Evolutionary conservation across 2,113 vertebrate species (phyloP).

Genomic region (Podocnemis expansa): DNA sequence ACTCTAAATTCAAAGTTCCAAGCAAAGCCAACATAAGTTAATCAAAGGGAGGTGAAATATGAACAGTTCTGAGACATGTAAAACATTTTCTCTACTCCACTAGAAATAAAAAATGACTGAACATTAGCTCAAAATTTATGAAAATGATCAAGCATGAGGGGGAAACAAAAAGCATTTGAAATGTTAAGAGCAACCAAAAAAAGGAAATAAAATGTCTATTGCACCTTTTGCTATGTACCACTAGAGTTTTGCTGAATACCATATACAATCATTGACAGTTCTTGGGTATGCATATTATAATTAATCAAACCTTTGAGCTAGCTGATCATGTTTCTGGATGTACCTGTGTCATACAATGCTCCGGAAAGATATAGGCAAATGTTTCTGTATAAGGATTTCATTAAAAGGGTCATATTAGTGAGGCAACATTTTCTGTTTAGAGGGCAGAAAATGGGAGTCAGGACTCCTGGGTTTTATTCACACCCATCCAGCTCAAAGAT

Average conservation of each 20-base stretch:
- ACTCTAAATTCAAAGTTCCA: not conserved
- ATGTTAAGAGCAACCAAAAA: not conserved
- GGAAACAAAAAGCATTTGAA: not conserved
- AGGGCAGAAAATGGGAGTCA: not conserved
- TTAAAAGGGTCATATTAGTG: not conserved
- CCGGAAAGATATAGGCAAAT: not conserved
- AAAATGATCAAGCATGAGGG: not conserved
- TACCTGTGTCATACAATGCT: not conserved
- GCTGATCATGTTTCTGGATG: not conserved
- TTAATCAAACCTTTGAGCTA: not conserved
- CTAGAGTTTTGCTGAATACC: not conserved
- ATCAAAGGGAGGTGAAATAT: not conserved
- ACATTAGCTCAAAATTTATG: not conserved
- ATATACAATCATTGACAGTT: not conserved
- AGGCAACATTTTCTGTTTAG: not conserved
- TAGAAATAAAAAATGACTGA: not conserved
- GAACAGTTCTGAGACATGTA: not conserved
- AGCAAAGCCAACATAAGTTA: not conserved
- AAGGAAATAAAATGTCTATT: not conserved
- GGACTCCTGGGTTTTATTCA: not conserved
- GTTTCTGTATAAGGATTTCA: not conserved
- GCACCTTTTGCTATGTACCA: not conserved
- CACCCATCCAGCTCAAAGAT: not conserved
- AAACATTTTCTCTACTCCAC: not conserved
- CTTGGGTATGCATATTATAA: not conserved